Evolutionary conservation across 2,888 invertebrate genomes (phyloP), one percentile per base, ranked within the genome.

Genomic region (Drosophila borborema): DNA sequence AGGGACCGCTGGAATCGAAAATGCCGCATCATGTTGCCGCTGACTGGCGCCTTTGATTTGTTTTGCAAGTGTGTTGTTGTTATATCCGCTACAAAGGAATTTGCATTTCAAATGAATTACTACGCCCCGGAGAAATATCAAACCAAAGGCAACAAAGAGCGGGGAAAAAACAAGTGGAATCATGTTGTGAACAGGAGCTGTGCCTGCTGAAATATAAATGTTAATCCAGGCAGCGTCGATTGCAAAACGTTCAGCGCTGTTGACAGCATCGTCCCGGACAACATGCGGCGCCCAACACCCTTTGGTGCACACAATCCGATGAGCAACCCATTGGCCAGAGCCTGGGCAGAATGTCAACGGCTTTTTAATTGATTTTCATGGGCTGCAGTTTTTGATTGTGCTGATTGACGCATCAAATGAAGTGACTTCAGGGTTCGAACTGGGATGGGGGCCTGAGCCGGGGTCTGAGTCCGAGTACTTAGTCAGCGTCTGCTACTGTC

Each of bases 391-490:
- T 89, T 88, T 90, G 89, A 89, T 89, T 89, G 90, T 91, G 82
- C 90, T 90, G 90, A 89, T 90, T 90, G 91, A 89, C 90, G 88
- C 91, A 86, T 91, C 89, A 91, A 91, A 84, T 91, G 87, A 90
- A 87, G 81, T 89, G 84, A 89, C 90, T 89, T 82, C 86, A 72
- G 70, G 14, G 18, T 8, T 18, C 51, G 34, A 34, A 14, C 3
- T 51, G 4, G 38, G 34, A 34, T 9, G 16, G 2, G 49, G 28
- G 16, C 16, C 8, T 23, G 20, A 28, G 28, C 28, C 28, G 20
- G 53, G 36, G 1, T 7, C 38, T 23, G 40, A n/a, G 10, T 45
- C 45, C 51, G 49, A 41, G 64, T 58, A 43, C 46, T 66, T 54
- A 54, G 51, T 61, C 67, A 38, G 49, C 48, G 49, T 23, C 56